These are phyloP conservation scores for Scaptodrosophila lebanonensis DNA, from an alignment of 1,140 invertebrate genomes.

Conservation along the genomic window DNA sequence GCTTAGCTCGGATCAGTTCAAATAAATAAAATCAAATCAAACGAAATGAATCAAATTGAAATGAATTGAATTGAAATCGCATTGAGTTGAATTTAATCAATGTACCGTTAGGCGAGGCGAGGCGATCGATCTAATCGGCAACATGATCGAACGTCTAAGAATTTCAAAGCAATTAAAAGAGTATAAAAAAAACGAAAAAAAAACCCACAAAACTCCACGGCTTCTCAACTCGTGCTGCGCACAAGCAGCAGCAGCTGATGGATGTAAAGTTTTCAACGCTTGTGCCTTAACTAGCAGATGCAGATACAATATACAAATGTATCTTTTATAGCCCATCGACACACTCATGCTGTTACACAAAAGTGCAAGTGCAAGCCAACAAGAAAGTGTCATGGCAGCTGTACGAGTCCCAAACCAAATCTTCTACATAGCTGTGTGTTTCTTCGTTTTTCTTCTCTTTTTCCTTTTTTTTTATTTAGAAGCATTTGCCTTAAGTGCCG, in stretches of 20 bases:
- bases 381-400: too few species aligned
- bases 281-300: conserved; percentile 8
- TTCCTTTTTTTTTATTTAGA: too few species aligned
- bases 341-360: too few species aligned
- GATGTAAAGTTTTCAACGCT: conserved; percentile 43
- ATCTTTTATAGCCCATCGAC: neutral
- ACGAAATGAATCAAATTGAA: conserved; percentile 23
- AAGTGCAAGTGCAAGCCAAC: too few species aligned
- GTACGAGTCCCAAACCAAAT: too few species aligned
- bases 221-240: too few species aligned
- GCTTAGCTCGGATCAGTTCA: conserved; percentile 34
- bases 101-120: conserved; percentile 44
- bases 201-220: neutral
- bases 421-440: too few species aligned
- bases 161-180: conserved; percentile 64
- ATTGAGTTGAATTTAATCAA: conserved; percentile 61
- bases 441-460: too few species aligned
- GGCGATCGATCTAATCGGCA: conserved; percentile 43
- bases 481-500: conserved; percentile 31
- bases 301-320: conserved; percentile 16
- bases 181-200: conserved; percentile 3
- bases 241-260: conserved; percentile 30
- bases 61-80: conserved; percentile 42
- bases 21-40: conserved; percentile 57
- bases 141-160: conserved; percentile 33